These are phyloP conservation scores for Brachynemurus nebulosus DNA, from an alignment of 2,888 invertebrate genomes.

Conservation along the genomic window DNA sequence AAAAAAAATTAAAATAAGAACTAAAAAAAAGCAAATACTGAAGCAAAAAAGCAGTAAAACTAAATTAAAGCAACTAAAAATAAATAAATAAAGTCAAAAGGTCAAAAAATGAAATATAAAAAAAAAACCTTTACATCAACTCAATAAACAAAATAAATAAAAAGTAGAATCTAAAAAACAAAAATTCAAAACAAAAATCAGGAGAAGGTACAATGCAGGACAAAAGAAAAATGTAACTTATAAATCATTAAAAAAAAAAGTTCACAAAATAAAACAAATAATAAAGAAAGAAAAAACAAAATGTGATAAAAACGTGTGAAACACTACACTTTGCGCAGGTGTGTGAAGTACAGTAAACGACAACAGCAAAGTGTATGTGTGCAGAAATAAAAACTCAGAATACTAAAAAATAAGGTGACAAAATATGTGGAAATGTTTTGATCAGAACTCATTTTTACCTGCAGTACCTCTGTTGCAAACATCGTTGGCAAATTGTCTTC, in stretches of 20 bases:
- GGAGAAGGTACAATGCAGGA: conserved; percentile 4
- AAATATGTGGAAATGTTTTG: conserved; percentile 5
- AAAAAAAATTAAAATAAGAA: too few relatives aligned
- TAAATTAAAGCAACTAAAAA: background rate
- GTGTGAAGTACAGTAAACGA: background rate
- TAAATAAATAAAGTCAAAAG: background rate
- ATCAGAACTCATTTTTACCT: conserved; percentile 51
- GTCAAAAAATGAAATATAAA: background rate
- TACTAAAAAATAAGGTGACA: conserved; percentile 7
- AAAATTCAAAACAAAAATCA: background rate
- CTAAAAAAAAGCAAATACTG: too few relatives aligned
- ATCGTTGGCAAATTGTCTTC: conserved; percentile 86
- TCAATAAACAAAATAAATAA: too few relatives aligned
- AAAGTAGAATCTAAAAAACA: background rate
- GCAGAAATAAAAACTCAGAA: conserved; percentile 10
- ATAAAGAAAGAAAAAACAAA: conserved; percentile 3
- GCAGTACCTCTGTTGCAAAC: conserved; percentile 97
- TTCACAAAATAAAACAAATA: conserved; percentile 5
- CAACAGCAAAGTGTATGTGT: conserved; percentile 5
- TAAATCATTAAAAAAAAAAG: conserved; percentile 1
- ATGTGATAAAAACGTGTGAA: background rate
- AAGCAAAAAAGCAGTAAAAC: too few relatives aligned
- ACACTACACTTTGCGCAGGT: conserved; percentile 1
- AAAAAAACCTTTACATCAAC: too few relatives aligned
- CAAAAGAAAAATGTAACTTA: conserved; percentile 4